phyloP scores from a whole-genome alignment of 2,113 vertebrate species.

The Phycodurus eques region DNA sequence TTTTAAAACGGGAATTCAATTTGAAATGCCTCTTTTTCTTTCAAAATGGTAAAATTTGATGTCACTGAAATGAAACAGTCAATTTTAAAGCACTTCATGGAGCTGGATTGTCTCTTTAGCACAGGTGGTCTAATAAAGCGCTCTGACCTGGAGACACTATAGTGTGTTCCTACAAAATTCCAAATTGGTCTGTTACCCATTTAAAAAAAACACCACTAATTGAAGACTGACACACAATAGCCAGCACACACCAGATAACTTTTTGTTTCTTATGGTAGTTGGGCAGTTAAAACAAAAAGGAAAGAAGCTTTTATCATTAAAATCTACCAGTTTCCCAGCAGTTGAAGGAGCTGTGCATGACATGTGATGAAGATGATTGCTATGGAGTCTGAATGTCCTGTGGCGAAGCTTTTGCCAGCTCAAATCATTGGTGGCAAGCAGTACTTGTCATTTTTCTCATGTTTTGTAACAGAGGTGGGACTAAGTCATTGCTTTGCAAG shows the following conservation, averaged over 20 bases:
- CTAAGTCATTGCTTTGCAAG: background rate
- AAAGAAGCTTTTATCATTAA: constrained; percentile 48
- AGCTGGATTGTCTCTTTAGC: no score
- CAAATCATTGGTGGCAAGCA: background rate
- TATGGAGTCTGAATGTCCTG: constrained; percentile 54
- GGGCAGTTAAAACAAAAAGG: constrained; percentile 48
- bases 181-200: background rate
- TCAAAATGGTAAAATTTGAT: no score
- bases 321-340: constrained; percentile 44
- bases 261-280: constrained; percentile 1
- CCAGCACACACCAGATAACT: no score
- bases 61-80: no score
- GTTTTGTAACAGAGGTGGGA: background rate
- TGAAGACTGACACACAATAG: no score
- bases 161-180: no score
- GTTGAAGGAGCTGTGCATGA: constrained; percentile 42
- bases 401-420: constrained; percentile 41
- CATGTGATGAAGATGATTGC: constrained; percentile 71
- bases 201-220: background rate
- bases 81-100: no score
- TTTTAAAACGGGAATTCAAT: background rate
- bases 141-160: no score
- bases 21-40: no score
- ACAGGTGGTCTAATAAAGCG: no score
- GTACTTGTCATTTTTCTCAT: background rate